Percentiles rank a stretch among this genome's conserved stretches.
These are phyloP conservation scores for Psittacula cyanocephala DNA, from an alignment of 2,113 vertebrate species.

Conservation along the genomic window DNA sequence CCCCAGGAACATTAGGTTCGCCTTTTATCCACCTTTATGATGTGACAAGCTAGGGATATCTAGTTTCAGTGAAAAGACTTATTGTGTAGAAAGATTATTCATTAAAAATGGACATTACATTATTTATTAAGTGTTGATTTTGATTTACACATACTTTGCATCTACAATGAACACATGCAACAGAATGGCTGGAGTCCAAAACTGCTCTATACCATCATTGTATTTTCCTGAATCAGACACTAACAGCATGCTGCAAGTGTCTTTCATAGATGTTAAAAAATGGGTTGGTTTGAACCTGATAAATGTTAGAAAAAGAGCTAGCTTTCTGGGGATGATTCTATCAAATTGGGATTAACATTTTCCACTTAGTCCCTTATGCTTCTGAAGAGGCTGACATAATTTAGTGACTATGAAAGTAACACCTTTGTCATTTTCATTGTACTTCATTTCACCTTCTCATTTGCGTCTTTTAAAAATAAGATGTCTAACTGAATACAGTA, in stretches of 20 bases:
- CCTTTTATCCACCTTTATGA: neutral
- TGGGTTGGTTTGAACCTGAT: neutral
- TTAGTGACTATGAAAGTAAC: conserved; percentile 41
- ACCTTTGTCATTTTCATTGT: conserved; percentile 63
- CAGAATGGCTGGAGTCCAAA: neutral
- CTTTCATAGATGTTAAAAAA: conserved; percentile 13
- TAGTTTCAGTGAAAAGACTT: neutral
- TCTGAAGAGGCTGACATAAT: conserved; percentile 33
- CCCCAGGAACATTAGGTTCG: neutral
- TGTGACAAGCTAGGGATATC: neutral
- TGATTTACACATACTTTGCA: neutral
- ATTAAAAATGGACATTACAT: neutral
- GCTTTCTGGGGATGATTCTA: neutral
- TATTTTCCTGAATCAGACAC: neutral
- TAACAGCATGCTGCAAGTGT: neutral
- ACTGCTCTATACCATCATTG: neutral
- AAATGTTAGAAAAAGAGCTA: neutral
- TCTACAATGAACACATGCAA: neutral
- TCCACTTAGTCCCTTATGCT: neutral
- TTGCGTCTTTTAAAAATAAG: conserved; percentile 61
- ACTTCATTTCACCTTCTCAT: conserved; percentile 62
- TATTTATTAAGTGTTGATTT: neutral
- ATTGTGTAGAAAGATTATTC: neutral
- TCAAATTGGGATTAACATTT: conserved; percentile 33
- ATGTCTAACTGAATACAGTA: conserved; percentile 64